A percentile compares a stretch with the other conserved stretches of the same genome.
phyloP scores from a whole-genome alignment of 2,797 vertebrate genomes.

The Darevskia mixta region DNA sequence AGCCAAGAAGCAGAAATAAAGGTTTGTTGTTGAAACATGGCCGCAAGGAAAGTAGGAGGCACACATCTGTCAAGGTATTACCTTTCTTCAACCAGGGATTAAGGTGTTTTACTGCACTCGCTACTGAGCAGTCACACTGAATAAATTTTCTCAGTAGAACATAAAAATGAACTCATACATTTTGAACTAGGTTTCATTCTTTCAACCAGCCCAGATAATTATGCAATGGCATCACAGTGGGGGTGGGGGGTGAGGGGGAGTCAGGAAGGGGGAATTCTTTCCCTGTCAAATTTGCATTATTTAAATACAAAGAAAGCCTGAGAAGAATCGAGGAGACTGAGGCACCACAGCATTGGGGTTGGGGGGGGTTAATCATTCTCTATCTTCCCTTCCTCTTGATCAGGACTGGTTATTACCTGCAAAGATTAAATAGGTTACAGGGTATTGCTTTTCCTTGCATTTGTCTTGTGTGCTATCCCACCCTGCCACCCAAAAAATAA shows the following conservation, averaged over 20 bases:
- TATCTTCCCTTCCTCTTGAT: slow-evolving; percentile 13
- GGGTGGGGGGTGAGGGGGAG: slow-evolving; percentile 64
- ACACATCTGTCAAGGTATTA: slow-evolving; percentile 97
- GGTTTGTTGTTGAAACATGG: slow-evolving; percentile 88
- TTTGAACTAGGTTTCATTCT: slow-evolving; percentile 81
- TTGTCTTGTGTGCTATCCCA: slow-evolving; percentile 22
- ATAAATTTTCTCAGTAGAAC: slow-evolving; percentile 86
- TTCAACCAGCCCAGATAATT: slow-evolving; percentile 79
- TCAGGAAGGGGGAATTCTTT: slow-evolving; percentile 59
- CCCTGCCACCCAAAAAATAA: slow-evolving; percentile 11
- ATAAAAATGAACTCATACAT: slow-evolving; percentile 85
- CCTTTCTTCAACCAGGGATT: slow-evolving; percentile 93
- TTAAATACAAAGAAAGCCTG: slow-evolving; percentile 69
- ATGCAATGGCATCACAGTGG: slow-evolving; percentile 70
- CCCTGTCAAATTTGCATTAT: slow-evolving; percentile 66
- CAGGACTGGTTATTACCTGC: slow-evolving; percentile 40
- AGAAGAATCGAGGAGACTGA: slow-evolving; percentile 45
- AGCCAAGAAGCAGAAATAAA: slow-evolving; percentile 84
- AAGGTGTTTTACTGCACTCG: slow-evolving; percentile 86
- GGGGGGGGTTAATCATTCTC: slow-evolving; percentile 5
- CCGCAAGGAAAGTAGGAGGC: slow-evolving; percentile 89
- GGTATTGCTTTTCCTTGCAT: slow-evolving; percentile 49
- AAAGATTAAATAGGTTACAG: slow-evolving; percentile 59
- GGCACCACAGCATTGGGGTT: slow-evolving; percentile 13
- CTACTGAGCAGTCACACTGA: slow-evolving; percentile 86